These are phyloP conservation scores for Thalassoma bifasciatum DNA, from an alignment of 2,113 vertebrate species.

Conservation along the genomic window DNA sequence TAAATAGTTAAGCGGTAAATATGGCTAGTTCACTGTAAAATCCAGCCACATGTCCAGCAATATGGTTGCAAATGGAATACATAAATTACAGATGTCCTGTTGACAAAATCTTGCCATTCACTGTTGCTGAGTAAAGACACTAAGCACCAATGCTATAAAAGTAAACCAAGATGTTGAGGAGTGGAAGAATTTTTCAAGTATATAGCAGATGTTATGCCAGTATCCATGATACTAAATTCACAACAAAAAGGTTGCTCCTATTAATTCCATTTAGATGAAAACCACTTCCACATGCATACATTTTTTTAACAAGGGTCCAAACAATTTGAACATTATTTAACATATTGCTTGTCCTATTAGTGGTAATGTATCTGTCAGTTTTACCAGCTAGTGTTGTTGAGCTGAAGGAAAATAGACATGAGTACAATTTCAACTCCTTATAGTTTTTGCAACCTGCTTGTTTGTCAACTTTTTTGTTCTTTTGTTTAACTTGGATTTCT, in stretches of 20 bases:
- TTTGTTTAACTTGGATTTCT: conserved; percentile 5
- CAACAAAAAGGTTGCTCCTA: not conserved
- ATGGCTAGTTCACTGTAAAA: not conserved
- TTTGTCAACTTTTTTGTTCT: conserved; percentile 20
- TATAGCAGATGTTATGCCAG: too few relatives aligned
- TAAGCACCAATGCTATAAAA: not conserved
- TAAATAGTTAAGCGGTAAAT: conserved; percentile 15
- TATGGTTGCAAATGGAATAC: not conserved
- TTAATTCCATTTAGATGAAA: not conserved
- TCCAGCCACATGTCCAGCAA: not conserved
- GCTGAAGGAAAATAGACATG: not conserved
- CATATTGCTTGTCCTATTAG: too few relatives aligned
- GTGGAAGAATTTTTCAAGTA: not conserved
- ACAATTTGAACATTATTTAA: not conserved
- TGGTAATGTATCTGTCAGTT: not conserved
- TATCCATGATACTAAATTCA: not conserved
- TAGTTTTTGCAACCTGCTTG: conserved; percentile 14
- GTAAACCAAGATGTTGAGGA: not conserved
- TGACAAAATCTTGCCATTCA: not conserved
- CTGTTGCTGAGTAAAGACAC: not conserved
- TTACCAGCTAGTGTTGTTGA: not conserved
- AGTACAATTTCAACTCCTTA: not conserved
- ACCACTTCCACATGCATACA: not conserved
- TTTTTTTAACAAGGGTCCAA: not conserved
- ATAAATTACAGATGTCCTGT: not conserved